Conservation (phyloP, 2,113 vertebrate genomes). For the Pongo abelii region DNA sequence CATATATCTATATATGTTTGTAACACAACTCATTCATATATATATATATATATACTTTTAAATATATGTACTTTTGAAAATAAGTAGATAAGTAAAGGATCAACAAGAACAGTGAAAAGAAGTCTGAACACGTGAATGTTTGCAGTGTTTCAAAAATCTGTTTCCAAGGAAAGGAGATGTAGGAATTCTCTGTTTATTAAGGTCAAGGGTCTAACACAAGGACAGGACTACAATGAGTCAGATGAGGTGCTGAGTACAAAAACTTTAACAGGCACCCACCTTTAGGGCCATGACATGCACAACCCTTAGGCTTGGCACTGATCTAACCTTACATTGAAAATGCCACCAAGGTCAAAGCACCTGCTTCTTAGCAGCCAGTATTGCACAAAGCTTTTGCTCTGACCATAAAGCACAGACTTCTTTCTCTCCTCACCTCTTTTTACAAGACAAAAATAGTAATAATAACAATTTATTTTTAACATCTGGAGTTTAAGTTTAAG, state of each 20-base stretch:
- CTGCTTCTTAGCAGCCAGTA: neutral
- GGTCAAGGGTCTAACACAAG: neutral
- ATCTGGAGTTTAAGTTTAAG: neutral
- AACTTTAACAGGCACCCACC: neutral
- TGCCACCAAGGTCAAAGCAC: neutral
- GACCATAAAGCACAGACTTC: neutral
- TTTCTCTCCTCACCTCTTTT: neutral
- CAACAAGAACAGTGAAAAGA: neutral
- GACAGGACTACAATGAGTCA: neutral
- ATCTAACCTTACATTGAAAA: neutral
- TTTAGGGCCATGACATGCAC: neutral
- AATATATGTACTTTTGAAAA: neutral
- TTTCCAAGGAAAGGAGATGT: neutral
- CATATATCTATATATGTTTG: neutral
- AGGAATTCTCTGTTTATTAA: neutral
- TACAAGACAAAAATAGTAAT: constrained; percentile 17
- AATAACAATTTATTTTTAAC: neutral
- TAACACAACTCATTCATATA: too few species aligned
- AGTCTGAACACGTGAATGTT: neutral
- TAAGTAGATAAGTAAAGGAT: neutral
- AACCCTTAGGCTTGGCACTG: neutral
- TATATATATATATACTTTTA: too few species aligned
- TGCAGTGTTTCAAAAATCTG: neutral
- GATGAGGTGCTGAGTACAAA: neutral
- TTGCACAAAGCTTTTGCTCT: neutral